phyloP scores from a whole-genome alignment of 2,113 vertebrate species.

The Sitta europaea region DNA sequence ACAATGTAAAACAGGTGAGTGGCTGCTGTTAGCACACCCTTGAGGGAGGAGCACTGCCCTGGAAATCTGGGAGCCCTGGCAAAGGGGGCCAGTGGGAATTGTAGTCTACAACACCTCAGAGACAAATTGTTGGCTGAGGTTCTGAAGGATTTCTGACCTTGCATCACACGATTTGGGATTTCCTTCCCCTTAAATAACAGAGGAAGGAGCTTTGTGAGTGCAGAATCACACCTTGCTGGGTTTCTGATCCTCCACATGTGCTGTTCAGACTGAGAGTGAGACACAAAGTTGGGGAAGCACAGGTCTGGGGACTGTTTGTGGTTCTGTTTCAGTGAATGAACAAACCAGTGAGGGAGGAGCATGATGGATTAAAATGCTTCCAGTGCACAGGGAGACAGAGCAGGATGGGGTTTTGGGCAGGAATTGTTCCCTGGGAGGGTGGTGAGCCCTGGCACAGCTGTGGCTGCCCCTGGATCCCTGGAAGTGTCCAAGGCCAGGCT shows the following conservation, averaged over 20 bases:
- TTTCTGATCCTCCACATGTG: not conserved
- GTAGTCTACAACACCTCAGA: accelerated
- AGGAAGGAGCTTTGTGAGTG: not conserved
- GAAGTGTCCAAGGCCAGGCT: accelerated
- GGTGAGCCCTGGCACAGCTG: not conserved
- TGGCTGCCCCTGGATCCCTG: not conserved
- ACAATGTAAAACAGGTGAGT: constrained; percentile 99
- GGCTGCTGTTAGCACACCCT: accelerated
- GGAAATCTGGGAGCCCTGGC: accelerated
- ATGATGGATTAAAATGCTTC: not conserved
- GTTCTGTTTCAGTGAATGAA: not conserved
- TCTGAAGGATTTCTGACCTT: not conserved
- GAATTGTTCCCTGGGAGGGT: accelerated
- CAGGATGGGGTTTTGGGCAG: not conserved
- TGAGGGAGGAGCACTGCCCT: not conserved
- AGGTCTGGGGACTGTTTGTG: not conserved
- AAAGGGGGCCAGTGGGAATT: accelerated
- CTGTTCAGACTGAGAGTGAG: not conserved
- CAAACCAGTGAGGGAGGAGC: not conserved
- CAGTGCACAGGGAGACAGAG: not conserved
- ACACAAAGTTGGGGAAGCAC: no score
- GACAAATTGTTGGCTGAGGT: not conserved
- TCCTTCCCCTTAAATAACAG: not conserved
- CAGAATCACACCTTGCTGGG: not conserved
- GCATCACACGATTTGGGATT: not conserved